Evolutionary conservation across 2,113 vertebrate species (phyloP).

Genomic region (Dolichallabes microphthalmus): DNA sequence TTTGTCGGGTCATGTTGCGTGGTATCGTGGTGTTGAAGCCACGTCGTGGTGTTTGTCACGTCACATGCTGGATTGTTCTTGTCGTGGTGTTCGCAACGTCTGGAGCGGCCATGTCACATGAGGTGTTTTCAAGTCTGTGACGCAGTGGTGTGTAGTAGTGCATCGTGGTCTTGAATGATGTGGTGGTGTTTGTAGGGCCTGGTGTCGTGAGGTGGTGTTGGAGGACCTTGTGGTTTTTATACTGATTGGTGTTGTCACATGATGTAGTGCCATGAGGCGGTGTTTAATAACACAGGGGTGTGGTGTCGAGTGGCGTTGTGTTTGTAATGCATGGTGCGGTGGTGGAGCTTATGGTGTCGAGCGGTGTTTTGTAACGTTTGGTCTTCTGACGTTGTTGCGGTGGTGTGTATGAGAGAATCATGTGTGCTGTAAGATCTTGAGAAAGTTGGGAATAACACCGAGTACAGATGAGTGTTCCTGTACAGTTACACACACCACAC

Average conservation of each 20-base stretch:
- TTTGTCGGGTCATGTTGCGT: neutral
- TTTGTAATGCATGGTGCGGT: no score
- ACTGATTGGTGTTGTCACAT: no score
- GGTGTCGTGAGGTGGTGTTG: neutral
- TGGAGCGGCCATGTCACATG: no score
- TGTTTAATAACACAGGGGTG: no score
- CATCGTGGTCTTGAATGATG: neutral
- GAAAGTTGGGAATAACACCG: neutral
- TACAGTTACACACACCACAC: neutral
- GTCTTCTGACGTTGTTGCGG: neutral
- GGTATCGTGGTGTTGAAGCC: neutral
- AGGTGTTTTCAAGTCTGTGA: no score
- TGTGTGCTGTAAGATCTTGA: neutral
- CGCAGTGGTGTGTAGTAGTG: no score
- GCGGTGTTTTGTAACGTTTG: neutral
- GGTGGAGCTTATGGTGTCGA: neutral
- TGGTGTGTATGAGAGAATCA: neutral
- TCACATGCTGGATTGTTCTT: neutral
- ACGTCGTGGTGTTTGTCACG: neutral
- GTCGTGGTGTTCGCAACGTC: neutral
- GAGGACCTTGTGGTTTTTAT: no score
- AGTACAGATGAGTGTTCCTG: neutral
- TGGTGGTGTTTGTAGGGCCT: neutral
- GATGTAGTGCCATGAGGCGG: no score
- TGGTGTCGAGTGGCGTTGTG: no score